Conservation (phyloP, 2,113 vertebrate species). For the Craseonycteris thonglongyai region DNA sequence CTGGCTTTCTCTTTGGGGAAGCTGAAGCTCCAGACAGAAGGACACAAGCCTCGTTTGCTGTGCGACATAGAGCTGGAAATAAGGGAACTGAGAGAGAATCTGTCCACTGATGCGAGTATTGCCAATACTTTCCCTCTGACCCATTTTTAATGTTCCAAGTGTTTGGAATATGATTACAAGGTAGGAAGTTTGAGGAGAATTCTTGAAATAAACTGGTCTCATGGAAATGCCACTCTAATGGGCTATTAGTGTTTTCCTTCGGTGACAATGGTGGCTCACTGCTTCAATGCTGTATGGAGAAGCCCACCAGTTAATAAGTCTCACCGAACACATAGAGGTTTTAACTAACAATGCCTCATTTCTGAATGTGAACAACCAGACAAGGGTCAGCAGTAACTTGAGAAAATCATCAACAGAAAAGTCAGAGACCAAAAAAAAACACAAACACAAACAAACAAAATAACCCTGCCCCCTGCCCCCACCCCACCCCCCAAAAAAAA, state of each 20-base stretch:
- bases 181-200: neutral
- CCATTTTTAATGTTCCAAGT: neutral
- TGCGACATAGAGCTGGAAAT: neutral
- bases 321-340: neutral
- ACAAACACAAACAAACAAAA: neutral
- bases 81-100: neutral
- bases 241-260: neutral
- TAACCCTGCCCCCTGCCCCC: no score
- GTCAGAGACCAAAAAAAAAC: no score
- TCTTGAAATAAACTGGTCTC: neutral
- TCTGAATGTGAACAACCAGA: neutral
- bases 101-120: neutral
- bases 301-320: neutral
- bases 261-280: neutral
- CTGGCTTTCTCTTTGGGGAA: neutral
- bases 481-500: no score
- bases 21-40: no score
- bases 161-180: neutral
- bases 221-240: neutral
- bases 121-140: neutral
- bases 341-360: neutral
- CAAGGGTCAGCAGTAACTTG: neutral
- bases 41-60: no score
- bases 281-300: neutral
- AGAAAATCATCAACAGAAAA: neutral